phyloP scores from a whole-genome alignment of 2,888 invertebrate species.

The Chesias legatella region DNA sequence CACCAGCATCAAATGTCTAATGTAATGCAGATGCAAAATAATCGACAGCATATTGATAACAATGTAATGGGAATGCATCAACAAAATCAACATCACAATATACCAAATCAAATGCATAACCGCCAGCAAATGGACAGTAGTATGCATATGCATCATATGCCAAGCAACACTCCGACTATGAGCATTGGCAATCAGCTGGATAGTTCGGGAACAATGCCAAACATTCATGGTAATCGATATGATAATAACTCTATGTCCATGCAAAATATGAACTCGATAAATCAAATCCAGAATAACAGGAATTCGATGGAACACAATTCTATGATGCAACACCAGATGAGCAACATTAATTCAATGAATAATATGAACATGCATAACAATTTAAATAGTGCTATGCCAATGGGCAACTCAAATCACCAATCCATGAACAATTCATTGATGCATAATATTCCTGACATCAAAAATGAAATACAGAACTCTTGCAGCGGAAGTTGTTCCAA shows the following conservation, averaged over 20 bases:
- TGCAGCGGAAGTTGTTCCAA: slow-evolving; percentile 71
- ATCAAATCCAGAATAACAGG: slow-evolving; percentile 68
- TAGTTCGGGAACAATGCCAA: slow-evolving; percentile 52
- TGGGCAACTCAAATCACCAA: slow-evolving; percentile 61
- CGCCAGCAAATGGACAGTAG: slow-evolving; percentile 65
- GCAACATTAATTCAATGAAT: slow-evolving; percentile 56
- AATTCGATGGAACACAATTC: slow-evolving; percentile 65
- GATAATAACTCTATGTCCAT: slow-evolving; percentile 62
- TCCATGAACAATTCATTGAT: slow-evolving; percentile 63
- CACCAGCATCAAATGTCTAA: slow-evolving; percentile 73
- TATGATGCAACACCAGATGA: slow-evolving; percentile 72
- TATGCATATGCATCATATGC: slow-evolving; percentile 73
- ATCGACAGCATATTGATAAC: slow-evolving; percentile 61
- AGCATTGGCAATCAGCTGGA: slow-evolving; percentile 64
- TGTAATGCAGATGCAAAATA: slow-evolving; percentile 71
- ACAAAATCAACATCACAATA: slow-evolving; percentile 37
- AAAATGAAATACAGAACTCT: slow-evolving; percentile 70
- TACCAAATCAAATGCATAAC: slow-evolving; percentile 69
- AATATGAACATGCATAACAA: slow-evolving; percentile 69
- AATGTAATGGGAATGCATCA: slow-evolving; percentile 70
- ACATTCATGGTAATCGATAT: slow-evolving; percentile 65
- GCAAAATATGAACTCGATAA: slow-evolving; percentile 66
- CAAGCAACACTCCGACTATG: slow-evolving; percentile 55
- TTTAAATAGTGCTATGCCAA: slow-evolving; percentile 62
- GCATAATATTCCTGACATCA: slow-evolving; percentile 74